A percentile compares a stretch with the other conserved stretches of the same genome.
Evolutionary conservation across 2,797 vertebrate species (phyloP).

Genomic region (Lacerta bilineata): DNA sequence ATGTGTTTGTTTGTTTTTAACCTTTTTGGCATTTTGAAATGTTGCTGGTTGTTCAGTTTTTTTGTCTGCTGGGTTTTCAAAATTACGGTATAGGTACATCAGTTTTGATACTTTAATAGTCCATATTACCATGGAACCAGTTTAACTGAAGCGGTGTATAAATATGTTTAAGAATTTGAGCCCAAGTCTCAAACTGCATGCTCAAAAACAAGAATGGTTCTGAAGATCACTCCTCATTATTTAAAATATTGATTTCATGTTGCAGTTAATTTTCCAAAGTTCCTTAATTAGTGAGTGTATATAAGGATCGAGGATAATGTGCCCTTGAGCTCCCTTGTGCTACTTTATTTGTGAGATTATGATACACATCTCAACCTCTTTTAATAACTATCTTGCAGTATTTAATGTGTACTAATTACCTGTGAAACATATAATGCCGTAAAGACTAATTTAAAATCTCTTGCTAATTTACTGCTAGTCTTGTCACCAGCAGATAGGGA

Average conservation of each 20-base stretch:
- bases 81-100: neutral
- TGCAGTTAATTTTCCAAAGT: conserved; percentile 10
- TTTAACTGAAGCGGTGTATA: neutral
- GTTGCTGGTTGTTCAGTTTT: neutral
- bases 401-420: conserved; percentile 51
- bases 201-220: neutral
- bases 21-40: neutral
- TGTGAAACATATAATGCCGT: conserved; percentile 44
- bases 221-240: conserved; percentile 35
- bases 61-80: neutral
- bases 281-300: conserved; percentile 28
- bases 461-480: conserved; percentile 28
- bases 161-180: neutral
- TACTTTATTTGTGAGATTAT: neutral
- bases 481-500: neutral
- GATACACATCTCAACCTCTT: conserved; percentile 33
- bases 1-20: neutral
- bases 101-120: neutral
- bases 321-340: conserved; percentile 14
- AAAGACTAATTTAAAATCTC: conserved; percentile 41
- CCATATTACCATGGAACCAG: neutral
- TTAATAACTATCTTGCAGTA: conserved; percentile 19
- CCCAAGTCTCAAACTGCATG: neutral
- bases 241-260: conserved; percentile 47
- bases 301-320: conserved; percentile 4